phyloP scores from a whole-genome alignment of 92 coral and sea anemone species.

The Umimayanthus chanpuru region DNA sequence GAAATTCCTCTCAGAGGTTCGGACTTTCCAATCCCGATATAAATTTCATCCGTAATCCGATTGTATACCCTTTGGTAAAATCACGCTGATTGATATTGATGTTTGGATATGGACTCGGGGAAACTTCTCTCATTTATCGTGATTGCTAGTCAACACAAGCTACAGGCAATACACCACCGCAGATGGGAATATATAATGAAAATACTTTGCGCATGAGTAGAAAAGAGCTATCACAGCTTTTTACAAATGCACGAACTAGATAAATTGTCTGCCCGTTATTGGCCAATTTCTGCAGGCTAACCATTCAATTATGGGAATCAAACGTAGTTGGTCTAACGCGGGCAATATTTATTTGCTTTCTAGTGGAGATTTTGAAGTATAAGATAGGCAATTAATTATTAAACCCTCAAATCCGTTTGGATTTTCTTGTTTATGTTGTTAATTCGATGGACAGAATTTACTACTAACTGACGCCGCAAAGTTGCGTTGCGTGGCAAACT shows the following conservation, averaged over 20 bases:
- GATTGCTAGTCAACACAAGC: conserved; percentile 7
- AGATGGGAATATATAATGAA: conserved; percentile 28
- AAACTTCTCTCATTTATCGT: neutral
- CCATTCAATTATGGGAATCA: conserved; percentile 10
- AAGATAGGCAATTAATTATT: conserved; percentile 27
- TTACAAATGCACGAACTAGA: neutral
- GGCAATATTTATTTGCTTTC: neutral
- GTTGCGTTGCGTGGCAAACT: conserved; percentile 16
- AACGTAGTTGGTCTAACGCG: neutral
- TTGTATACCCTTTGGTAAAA: neutral
- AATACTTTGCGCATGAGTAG: conserved; percentile 14
- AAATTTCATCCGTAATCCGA: neutral
- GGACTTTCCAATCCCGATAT: neutral
- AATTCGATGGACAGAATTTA: conserved; percentile 3
- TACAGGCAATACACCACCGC: neutral
- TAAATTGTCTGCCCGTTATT: neutral
- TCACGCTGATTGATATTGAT: neutral
- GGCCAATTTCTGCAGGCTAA: neutral
- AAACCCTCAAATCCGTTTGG: conserved; percentile 12
- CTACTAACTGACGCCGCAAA: neutral
- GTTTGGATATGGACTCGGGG: neutral
- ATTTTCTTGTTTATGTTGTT: conserved; percentile 20
- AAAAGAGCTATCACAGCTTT: neutral
- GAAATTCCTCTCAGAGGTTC: neutral
- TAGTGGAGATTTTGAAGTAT: neutral